These are phyloP conservation scores for Porites divaricata DNA, from an alignment of 92 coral and sea anemone genomes.

Conservation along the genomic window DNA sequence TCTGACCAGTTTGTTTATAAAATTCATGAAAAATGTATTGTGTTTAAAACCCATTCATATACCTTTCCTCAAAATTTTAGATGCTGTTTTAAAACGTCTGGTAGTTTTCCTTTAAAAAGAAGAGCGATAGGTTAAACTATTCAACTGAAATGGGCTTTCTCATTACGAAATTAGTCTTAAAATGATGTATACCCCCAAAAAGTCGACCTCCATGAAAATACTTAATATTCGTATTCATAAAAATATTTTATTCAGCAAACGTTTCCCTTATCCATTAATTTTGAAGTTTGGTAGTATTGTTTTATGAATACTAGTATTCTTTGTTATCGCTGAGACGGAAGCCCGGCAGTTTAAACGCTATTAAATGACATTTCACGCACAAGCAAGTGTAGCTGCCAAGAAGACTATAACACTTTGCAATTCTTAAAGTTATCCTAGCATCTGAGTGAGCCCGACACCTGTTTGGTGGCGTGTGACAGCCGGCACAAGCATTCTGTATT, in stretches of 20 bases:
- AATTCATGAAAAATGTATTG: conserved; percentile 36
- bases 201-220: conserved; percentile 21
- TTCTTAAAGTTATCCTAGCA: not conserved
- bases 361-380: not conserved
- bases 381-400: not conserved
- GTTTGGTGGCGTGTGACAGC: not conserved
- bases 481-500: conserved; percentile 18
- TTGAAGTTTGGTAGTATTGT: conserved; percentile 16
- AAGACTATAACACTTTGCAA: too few species aligned
- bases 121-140: not conserved
- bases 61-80: conserved; percentile 19
- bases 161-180: not conserved
- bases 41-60: conserved; percentile 17
- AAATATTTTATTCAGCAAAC: conserved; percentile 36
- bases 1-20: conserved; percentile 33
- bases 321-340: not conserved
- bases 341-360: not conserved
- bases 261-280: conserved; percentile 32
- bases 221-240: conserved; percentile 36
- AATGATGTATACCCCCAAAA: not conserved
- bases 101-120: not conserved
- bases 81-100: conserved; percentile 13
- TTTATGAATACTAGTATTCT: not conserved
- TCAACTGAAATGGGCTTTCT: not conserved
- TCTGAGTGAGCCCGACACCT: not conserved